Evolutionary conservation across 1,140 invertebrate species (phyloP).

Genomic region (Penaeus vannamei): DNA sequence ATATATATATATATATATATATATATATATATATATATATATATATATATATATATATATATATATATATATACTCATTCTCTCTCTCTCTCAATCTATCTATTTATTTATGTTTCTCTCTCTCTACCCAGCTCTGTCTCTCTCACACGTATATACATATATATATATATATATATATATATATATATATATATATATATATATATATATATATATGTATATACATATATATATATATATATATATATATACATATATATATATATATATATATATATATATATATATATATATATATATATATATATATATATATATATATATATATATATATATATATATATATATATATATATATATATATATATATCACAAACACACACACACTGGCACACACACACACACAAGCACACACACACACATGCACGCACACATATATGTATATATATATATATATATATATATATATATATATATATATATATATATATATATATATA

Average conservation of each 20-base stretch:
- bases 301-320: not conserved
- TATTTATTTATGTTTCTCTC: not conserved
- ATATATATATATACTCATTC: no score
- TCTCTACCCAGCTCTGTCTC: not conserved
- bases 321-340: not conserved
- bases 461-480: no score
- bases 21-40: no score
- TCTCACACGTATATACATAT: not conserved
- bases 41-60: no score
- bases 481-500: not conserved
- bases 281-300: not conserved
- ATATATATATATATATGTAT: no score
- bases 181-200: no score
- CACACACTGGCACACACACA: not conserved
- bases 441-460: no score
- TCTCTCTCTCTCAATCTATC: no score
- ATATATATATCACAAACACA: not conserved
- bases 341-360: not conserved
- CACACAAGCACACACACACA: not conserved
- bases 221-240: not conserved
- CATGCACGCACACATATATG: conserved; percentile 11
- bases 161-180: not conserved
- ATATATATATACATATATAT: not conserved
- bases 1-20: no score
- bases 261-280: not conserved